Conservation (phyloP, 2,797 vertebrate species). For the Oreonectes daqikongensis region DNA sequence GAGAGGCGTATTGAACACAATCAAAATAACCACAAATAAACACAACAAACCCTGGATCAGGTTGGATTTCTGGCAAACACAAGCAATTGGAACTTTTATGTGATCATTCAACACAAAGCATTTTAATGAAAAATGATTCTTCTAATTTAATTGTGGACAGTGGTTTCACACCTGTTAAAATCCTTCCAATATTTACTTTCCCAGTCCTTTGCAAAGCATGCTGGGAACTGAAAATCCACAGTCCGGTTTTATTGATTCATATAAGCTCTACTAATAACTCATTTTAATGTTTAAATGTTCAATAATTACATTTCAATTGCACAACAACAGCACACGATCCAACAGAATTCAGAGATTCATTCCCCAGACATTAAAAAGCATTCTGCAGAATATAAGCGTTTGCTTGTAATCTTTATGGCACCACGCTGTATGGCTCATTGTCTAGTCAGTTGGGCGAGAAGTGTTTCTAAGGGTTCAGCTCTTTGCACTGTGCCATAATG, state of each 20-base stretch:
- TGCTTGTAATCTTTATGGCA: constrained; percentile 21
- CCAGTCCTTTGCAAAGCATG: constrained; percentile 10
- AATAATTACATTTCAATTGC: constrained; percentile 10
- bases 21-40: constrained; percentile 17
- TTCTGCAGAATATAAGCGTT: not conserved
- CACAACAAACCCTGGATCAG: not conserved
- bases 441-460: constrained; percentile 12
- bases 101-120: no score
- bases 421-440: constrained; percentile 27
- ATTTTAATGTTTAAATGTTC: not conserved
- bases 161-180: not conserved
- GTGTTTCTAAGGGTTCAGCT: not conserved
- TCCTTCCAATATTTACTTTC: not conserved
- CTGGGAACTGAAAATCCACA: not conserved
- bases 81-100: constrained; percentile 14
- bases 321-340: constrained; percentile 22
- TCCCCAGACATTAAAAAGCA: constrained; percentile 12
- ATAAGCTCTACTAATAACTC: not conserved
- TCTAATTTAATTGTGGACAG: not conserved
- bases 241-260: not conserved
- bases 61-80: not conserved
- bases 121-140: not conserved
- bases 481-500: not conserved
- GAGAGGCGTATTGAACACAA: not conserved
- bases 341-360: constrained; percentile 27